These are phyloP conservation scores for Oscheius sp. DNA, from an alignment of 1,140 invertebrate species.

Conservation along the genomic window DNA sequence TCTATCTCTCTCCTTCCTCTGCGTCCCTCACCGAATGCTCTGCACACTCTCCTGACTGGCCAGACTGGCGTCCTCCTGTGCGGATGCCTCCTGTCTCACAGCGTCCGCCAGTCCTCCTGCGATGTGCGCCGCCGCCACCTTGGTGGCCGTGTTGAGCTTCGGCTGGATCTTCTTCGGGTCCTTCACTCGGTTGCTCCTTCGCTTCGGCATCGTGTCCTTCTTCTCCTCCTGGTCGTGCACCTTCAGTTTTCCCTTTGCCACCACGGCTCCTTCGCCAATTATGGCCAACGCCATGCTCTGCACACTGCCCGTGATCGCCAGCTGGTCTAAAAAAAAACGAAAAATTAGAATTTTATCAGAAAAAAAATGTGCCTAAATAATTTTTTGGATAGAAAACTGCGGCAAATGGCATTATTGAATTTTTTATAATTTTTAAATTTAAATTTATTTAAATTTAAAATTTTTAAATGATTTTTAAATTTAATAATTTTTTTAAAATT, in stretches of 20 bases:
- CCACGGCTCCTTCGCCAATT: neutral
- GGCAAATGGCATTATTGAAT: too few relatives aligned
- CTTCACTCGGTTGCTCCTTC: constrained; percentile 1
- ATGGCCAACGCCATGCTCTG: neutral
- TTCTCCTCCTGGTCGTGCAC: neutral
- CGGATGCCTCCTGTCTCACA: constrained; percentile 35
- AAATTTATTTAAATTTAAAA: too few relatives aligned
- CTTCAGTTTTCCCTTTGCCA: constrained; percentile 2
- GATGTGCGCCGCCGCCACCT: constrained; percentile 47
- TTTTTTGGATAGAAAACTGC: too few relatives aligned
- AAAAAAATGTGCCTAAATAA: neutral
- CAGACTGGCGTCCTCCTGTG: constrained; percentile 49
- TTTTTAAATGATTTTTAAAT: too few relatives aligned
- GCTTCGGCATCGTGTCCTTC: neutral
- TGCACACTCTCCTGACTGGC: constrained; percentile 38
- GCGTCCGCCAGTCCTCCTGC: constrained; percentile 56
- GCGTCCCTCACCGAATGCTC: constrained; percentile 16
- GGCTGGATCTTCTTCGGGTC: constrained; percentile 32
- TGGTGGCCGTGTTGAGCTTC: constrained; percentile 48
- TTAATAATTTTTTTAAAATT: too few relatives aligned
- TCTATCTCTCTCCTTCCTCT: too few relatives aligned
- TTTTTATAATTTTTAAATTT: too few relatives aligned
- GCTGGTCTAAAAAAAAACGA: neutral
- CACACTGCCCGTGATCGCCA: constrained; percentile 1
- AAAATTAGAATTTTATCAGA: neutral